Evolutionary conservation across 2,113 vertebrate genomes (phyloP).

Genomic region (Ammospiza nelsoni): DNA sequence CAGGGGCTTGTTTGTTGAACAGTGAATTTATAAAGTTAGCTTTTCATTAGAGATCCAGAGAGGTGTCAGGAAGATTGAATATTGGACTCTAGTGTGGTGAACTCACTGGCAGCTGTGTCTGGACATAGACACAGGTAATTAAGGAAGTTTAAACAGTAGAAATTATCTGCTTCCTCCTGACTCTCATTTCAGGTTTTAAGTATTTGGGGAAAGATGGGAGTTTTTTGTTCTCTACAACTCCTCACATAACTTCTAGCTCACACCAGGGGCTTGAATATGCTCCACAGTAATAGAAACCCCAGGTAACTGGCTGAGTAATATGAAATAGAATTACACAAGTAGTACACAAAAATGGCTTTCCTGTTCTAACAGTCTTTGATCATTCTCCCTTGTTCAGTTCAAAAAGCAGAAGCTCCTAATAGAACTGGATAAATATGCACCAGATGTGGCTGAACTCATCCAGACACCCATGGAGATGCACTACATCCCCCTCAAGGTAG

Average conservation of each 20-base stretch:
- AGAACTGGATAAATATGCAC: slow-evolving; percentile 89
- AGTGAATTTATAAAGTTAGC: not conserved
- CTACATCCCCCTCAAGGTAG: slow-evolving; percentile 95
- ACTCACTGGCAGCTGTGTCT: not conserved
- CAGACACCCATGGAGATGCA: slow-evolving; percentile 91
- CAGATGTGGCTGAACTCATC: slow-evolving; percentile 91
- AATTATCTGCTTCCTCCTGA: not conserved
- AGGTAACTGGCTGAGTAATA: not conserved
- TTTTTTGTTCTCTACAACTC: not conserved
- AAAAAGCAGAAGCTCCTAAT: slow-evolving; percentile 93
- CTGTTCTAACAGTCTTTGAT: not conserved
- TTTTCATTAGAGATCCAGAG: not conserved
- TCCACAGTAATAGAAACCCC: not conserved
- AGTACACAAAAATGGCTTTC: not conserved
- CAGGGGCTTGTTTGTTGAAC: not conserved
- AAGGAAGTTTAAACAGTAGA: not conserved
- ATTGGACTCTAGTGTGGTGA: not conserved
- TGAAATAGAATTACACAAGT: not conserved
- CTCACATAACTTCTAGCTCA: not conserved
- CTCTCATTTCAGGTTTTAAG: not conserved
- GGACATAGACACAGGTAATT: not conserved
- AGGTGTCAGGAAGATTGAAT: not conserved
- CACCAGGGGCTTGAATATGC: not conserved
- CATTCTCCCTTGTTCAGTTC: slow-evolving; percentile 78
- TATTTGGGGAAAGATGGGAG: not conserved